phyloP scores from a whole-genome alignment of 2,797 vertebrate genomes.

The Mastacembelus armatus region DNA sequence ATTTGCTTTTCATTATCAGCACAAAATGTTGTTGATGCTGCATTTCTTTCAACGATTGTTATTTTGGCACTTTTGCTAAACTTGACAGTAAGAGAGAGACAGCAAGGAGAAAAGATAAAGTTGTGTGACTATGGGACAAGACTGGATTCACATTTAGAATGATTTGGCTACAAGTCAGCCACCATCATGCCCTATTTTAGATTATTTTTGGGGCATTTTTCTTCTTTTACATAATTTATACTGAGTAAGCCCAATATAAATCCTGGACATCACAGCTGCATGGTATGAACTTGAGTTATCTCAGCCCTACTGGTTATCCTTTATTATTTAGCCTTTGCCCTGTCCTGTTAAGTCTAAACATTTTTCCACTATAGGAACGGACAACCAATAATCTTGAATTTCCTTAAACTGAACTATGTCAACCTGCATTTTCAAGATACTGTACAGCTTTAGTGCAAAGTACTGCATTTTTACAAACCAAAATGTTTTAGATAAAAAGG shows the following conservation, averaged over 20 bases:
- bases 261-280: neutral
- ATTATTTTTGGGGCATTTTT: conserved; percentile 2
- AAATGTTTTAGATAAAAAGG: neutral
- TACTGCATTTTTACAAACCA: neutral
- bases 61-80: conserved; percentile 45
- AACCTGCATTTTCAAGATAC: neutral
- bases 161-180: conserved; percentile 11
- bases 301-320: neutral
- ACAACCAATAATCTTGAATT: neutral
- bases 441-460: neutral
- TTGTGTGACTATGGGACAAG: conserved; percentile 23
- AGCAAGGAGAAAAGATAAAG: neutral
- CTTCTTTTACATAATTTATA: conserved; percentile 4
- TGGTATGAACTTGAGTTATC: too few species aligned
- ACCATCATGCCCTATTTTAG: neutral
- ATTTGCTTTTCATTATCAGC: conserved; percentile 53
- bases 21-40: conserved; percentile 46
- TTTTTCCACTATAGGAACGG: neutral
- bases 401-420: neutral
- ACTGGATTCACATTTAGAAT: conserved; percentile 17
- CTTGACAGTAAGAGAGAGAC: conserved; percentile 43
- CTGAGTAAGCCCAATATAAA: neutral
- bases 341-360: neutral
- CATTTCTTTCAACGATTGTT: conserved; percentile 45
- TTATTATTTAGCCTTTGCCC: neutral